A percentile compares a stretch with the other conserved stretches of the same genome.
Evolutionary conservation across 2,797 vertebrate genomes (phyloP).

Genomic region (Gadopsis marmoratus): DNA sequence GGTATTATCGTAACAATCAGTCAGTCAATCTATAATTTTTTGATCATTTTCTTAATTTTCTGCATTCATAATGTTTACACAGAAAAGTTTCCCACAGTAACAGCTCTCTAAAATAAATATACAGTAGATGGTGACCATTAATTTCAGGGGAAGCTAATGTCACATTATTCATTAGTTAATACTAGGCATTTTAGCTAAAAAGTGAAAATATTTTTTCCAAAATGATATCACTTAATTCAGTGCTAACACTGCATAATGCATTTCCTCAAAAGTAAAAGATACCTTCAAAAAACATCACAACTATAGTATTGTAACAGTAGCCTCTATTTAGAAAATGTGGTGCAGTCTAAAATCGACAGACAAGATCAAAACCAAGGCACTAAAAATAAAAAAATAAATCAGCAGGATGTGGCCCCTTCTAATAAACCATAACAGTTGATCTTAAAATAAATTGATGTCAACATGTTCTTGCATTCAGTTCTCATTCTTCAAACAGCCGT

Average conservation of each 20-base stretch:
- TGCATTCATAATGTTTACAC: constrained; percentile 11
- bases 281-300: constrained; percentile 40
- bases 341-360: constrained; percentile 46
- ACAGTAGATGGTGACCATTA: neutral
- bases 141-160: neutral
- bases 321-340: constrained; percentile 44
- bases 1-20: neutral
- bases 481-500: neutral
- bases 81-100: constrained; percentile 10
- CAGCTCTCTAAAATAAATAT: constrained; percentile 13
- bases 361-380: constrained; percentile 77
- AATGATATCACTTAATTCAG: constrained; percentile 59
- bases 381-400: constrained; percentile 51
- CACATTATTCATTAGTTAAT: neutral
- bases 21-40: neutral
- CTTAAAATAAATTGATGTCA: constrained; percentile 1
- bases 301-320: constrained; percentile 57
- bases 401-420: constrained; percentile 59
- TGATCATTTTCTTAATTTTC: constrained; percentile 10
- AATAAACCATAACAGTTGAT: constrained; percentile 37
- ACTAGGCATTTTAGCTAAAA: constrained; percentile 44
- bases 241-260: constrained; percentile 53
- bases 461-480: constrained; percentile 19
- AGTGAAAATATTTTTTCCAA: constrained; percentile 69
- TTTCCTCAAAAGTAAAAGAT: constrained; percentile 52